Base-by-base conservation (phyloP, 2,888 invertebrate species). In the Drosophila anceps region DNA sequence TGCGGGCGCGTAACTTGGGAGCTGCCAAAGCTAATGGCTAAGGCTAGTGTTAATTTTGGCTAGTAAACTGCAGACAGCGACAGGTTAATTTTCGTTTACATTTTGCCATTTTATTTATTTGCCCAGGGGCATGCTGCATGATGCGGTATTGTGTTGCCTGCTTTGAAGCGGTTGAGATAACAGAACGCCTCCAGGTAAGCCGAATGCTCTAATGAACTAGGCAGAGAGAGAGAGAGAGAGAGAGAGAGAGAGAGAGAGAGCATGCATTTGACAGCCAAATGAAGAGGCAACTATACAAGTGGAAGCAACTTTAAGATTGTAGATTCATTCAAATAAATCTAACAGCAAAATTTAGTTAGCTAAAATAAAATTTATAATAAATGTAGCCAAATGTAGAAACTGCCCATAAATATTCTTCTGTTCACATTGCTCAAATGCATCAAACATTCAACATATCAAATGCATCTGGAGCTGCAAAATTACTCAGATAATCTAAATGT, bases 21-120 rank as follows among this genome's bases (percentile, higher is more conserved):
- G 53, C 55, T 69, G 57, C 29, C 63, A 58, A 50, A 70, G 60
- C 64, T 71, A 70, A 74, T 80, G 72, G n/a, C n/a, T 39, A 55
- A 29, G 39, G 55, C 61, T 57, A 67, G 81, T 81, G 89, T 84
- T 88, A 86, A 88, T 84, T 81, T 76, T 59, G 57, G 50, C 59
- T 58, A 58, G 61, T 59, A 59, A 71, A 77, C 70, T 82, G 69
- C 73, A 73, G 31, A 43, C 55, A 75, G 70, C 69, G 74, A 82
- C 83, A 81, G 64, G 86, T 83, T 86, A 68, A 67, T 73, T 69
- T 72, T 72, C 72, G 69, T 73, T 70, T 70, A 72, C 58, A 35
- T 48, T 70, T 68, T 41, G 54, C 18, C 54, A 31, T 71, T 62
- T 60, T 60, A 62, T 72, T 72, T 51, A 65, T 76, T 65, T 70